These are phyloP conservation scores for Scaptomyza flava DNA, from an alignment of 2,888 invertebrate species.

Conservation along the genomic window DNA sequence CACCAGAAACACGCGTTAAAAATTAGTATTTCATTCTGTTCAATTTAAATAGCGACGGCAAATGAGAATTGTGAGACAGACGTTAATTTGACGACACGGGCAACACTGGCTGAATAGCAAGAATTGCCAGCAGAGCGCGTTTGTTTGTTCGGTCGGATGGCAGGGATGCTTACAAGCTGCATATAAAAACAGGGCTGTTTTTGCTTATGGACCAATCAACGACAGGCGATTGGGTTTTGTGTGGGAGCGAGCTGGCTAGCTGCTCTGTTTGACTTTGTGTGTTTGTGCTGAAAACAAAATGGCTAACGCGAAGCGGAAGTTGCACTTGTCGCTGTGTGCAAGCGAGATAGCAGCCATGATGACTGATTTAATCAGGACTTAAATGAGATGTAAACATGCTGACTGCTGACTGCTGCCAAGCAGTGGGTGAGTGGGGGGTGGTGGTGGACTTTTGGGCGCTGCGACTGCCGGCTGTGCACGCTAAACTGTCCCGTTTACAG, in stretches of 20 bases:
- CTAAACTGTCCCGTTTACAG: constrained; percentile 76
- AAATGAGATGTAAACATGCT: constrained; percentile 66
- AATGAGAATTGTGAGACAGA: neutral
- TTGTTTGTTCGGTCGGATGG: neutral
- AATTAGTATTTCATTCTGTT: neutral
- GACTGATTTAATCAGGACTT: constrained; percentile 77
- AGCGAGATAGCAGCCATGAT: constrained; percentile 49
- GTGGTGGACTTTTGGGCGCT: constrained; percentile 37
- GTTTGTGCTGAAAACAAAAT: constrained; percentile 74
- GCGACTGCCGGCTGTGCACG: constrained; percentile 60
- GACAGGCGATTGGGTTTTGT: constrained; percentile 8
- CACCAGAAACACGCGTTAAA: neutral
- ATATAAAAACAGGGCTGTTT: constrained; percentile 28
- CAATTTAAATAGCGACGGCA: constrained; percentile 24
- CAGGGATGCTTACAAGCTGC: constrained; percentile 18
- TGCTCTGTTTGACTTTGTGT: constrained; percentile 11
- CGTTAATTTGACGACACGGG: constrained; percentile 18
- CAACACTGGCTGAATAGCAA: constrained; percentile 24
- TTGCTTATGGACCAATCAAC: constrained; percentile 44
- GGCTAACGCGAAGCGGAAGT: constrained; percentile 77
- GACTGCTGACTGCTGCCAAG: neutral
- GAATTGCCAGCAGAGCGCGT: constrained; percentile 6
- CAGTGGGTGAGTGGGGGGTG: neutral
- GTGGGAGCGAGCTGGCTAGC: constrained; percentile 37
- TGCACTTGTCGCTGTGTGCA: constrained; percentile 50